Percentiles rank a stretch among this genome's conserved stretches.
Conservation (phyloP, 2,888 invertebrate genomes). For the Orthonychiurus folsomi region DNA sequence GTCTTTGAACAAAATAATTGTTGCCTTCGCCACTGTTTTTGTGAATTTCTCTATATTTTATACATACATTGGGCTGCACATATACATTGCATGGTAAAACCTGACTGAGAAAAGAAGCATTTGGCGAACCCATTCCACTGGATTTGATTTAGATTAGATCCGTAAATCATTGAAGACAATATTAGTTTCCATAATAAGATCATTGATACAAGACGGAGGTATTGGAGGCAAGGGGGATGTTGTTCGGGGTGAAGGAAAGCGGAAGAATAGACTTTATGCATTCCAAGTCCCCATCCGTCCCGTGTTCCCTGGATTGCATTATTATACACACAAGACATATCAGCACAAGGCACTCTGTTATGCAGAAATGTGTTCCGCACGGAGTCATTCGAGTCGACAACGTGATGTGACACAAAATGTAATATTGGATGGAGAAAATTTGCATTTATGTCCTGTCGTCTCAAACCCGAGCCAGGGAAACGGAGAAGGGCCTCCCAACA, state of each 20-base stretch:
- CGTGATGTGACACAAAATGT: slow-evolving; percentile 14
- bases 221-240: neutral
- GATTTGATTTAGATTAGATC: neutral
- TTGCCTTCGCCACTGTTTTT: too few relatives aligned
- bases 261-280: too few relatives aligned
- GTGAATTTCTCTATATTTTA: too few relatives aligned
- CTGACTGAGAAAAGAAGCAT: too few relatives aligned
- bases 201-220: neutral
- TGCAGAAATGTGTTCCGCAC: slow-evolving; percentile 10
- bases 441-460: slow-evolving; percentile 14
- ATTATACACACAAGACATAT: neutral
- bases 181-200: neutral
- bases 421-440: slow-evolving; percentile 10
- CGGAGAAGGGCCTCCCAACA: neutral
- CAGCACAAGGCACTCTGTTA: neutral
- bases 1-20: too few relatives aligned
- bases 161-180: neutral
- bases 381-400: slow-evolving; percentile 8
- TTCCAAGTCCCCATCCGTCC: neutral
- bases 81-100: too few relatives aligned
- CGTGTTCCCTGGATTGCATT: neutral
- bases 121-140: too few relatives aligned
- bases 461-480: neutral
- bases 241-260: too few relatives aligned
- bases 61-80: too few relatives aligned